These are phyloP conservation scores for Parauchenoglanis punctatus DNA, from an alignment of 2,797 vertebrate genomes.

Conservation along the genomic window DNA sequence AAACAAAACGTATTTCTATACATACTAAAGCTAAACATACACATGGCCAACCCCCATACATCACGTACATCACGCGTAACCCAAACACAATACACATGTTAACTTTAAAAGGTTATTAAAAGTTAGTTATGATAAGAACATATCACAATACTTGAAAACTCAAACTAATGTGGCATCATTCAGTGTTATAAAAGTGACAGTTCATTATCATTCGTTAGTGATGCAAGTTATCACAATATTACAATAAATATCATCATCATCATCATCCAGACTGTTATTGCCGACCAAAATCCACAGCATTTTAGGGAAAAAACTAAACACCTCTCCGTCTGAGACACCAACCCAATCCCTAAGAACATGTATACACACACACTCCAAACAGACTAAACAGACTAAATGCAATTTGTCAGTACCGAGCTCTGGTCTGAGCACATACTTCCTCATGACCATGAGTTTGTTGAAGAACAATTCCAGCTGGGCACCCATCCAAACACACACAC, in stretches of 20 bases:
- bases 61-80: constrained; percentile 1
- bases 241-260: too few species aligned
- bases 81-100: constrained; percentile 13
- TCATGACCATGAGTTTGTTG: constrained; percentile 43
- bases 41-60: constrained; percentile 22
- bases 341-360: constrained; percentile 7
- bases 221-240: constrained; percentile 2
- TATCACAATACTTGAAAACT: not conserved
- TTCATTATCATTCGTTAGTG: too few species aligned
- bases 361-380: constrained; percentile 37
- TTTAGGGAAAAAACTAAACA: constrained; percentile 5
- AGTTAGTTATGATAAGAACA: not conserved
- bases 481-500: constrained; percentile 38
- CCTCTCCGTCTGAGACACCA: not conserved
- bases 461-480: constrained; percentile 45
- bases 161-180: not conserved
- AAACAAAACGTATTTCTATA: constrained; percentile 17
- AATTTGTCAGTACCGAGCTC: constrained; percentile 21
- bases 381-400: constrained; percentile 37
- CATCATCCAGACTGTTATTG: not conserved
- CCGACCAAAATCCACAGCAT: not conserved
- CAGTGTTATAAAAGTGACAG: not conserved
- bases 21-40: constrained; percentile 9
- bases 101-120: not conserved
- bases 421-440: constrained; percentile 30